Percentiles rank a stretch among this genome's conserved stretches.
Evolutionary conservation across 2,113 vertebrate genomes (phyloP).

Genomic region (Planiliza haematocheilus): DNA sequence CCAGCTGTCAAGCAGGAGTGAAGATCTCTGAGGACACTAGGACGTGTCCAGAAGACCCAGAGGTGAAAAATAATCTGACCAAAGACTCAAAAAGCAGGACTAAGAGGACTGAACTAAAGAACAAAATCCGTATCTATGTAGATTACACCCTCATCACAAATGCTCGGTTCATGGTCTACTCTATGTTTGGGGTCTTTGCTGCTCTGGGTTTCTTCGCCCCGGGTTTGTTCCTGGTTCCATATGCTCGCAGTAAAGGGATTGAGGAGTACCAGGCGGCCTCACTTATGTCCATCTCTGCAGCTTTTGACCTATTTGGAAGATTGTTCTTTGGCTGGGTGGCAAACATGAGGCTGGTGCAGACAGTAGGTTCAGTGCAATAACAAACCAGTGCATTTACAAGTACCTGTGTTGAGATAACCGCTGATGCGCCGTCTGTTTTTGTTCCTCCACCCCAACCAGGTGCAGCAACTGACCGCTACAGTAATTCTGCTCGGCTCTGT

Average conservation of each 20-base stretch:
- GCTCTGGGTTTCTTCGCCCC: constrained; percentile 84
- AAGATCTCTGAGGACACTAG: neutral
- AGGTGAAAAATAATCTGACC: neutral
- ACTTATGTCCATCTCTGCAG: constrained; percentile 82
- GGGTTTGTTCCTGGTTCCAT: constrained; percentile 83
- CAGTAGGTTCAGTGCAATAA: neutral
- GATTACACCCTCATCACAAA: constrained; percentile 76
- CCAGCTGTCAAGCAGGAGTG: neutral
- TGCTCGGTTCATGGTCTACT: constrained; percentile 69
- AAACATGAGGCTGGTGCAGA: constrained; percentile 79
- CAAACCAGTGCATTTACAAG: neutral
- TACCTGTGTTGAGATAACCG: neutral
- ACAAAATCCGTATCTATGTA: constrained; percentile 54
- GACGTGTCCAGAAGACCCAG: neutral
- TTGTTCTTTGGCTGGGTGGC: constrained; percentile 84
- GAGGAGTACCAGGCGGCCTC: constrained; percentile 81
- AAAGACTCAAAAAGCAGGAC: constrained; percentile 1
- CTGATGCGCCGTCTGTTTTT: neutral
- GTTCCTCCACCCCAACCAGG: constrained; percentile 29
- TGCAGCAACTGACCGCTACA: constrained; percentile 74
- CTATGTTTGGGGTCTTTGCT: constrained; percentile 77
- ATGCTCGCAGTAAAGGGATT: constrained; percentile 79
- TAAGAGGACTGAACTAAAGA: constrained; percentile 10
- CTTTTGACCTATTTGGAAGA: constrained; percentile 78
- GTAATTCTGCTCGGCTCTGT: constrained; percentile 75